Conservation (phyloP, 2,888 invertebrate genomes). For the Eupeodes latifasciatus region DNA sequence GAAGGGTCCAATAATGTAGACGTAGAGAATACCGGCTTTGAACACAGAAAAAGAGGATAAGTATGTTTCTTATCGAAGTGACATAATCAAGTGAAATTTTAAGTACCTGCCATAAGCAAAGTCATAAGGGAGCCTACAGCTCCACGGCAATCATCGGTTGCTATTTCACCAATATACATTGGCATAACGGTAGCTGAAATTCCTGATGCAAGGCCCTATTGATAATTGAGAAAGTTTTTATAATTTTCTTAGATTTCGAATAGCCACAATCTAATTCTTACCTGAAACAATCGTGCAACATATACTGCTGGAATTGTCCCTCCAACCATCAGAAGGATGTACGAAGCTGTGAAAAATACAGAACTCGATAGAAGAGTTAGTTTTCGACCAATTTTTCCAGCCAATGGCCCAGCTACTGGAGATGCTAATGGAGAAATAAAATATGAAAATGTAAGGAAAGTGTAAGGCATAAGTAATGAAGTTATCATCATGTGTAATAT, state of each 20-base stretch:
- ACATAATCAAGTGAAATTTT: background rate
- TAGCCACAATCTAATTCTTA: conserved; percentile 3
- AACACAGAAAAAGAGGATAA: conserved; percentile 83
- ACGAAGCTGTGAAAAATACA: conserved; percentile 89
- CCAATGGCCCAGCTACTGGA: conserved; percentile 88
- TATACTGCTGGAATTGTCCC: conserved; percentile 86
- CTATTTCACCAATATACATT: conserved; percentile 94
- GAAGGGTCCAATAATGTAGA: conserved; percentile 90
- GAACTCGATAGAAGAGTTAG: conserved; percentile 87
- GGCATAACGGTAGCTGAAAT: conserved; percentile 90
- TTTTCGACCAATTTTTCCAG: conserved; percentile 89
- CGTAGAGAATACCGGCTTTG: conserved; percentile 87
- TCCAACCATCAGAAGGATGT: conserved; percentile 87
- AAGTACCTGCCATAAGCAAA: conserved; percentile 85
- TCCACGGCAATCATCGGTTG: conserved; percentile 91
- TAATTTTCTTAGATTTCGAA: background rate
- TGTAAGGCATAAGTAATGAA: no score
- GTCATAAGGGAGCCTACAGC: conserved; percentile 92
- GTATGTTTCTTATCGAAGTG: background rate
- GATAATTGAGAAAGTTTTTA: background rate
- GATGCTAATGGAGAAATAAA: conserved; percentile 85
- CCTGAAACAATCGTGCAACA: conserved; percentile 83
- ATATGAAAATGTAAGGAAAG: background rate
- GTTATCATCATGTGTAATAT: no score
- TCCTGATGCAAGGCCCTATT: conserved; percentile 87